Conservation (phyloP, 2,888 invertebrate genomes). For the Corbicula japonica region DNA sequence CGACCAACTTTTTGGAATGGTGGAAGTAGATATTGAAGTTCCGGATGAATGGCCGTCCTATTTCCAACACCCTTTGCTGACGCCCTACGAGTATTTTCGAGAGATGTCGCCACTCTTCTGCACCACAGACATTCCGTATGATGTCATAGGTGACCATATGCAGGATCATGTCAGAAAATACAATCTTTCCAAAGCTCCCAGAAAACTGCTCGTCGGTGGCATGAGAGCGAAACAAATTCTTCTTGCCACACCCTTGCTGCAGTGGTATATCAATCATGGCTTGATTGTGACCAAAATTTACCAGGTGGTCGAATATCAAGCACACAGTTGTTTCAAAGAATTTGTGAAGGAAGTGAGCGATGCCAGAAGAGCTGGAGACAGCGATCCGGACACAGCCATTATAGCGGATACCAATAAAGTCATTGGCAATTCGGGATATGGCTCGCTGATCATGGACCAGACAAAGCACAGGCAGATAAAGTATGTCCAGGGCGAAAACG, state of each 20-base stretch:
- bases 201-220: conserved; percentile 46
- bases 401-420: conserved; percentile 51
- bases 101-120: conserved; percentile 59
- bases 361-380: too few relatives aligned
- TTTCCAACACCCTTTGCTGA: conserved; percentile 28
- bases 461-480: conserved; percentile 42
- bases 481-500: conserved; percentile 56
- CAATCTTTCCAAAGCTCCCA: conserved; percentile 31
- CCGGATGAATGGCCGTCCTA: conserved; percentile 29
- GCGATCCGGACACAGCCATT: conserved; percentile 34
- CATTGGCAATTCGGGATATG: conserved; percentile 49
- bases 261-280: conserved; percentile 61
- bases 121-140: too few relatives aligned
- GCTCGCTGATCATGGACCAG: conserved; percentile 63
- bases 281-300: conserved; percentile 52
- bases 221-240: too few relatives aligned
- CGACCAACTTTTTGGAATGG: conserved; percentile 46
- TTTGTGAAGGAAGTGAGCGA: conserved; percentile 26
- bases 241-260: too few relatives aligned
- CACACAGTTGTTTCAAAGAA: conserved; percentile 44
- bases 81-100: conserved; percentile 32
- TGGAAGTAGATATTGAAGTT: too few relatives aligned
- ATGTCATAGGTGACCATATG: conserved; percentile 54
- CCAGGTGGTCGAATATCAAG: conserved; percentile 52
- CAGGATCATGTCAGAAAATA: conserved; percentile 35